Conservation (phyloP, 2,888 invertebrate species). For the Stenichneumon culpator region DNA sequence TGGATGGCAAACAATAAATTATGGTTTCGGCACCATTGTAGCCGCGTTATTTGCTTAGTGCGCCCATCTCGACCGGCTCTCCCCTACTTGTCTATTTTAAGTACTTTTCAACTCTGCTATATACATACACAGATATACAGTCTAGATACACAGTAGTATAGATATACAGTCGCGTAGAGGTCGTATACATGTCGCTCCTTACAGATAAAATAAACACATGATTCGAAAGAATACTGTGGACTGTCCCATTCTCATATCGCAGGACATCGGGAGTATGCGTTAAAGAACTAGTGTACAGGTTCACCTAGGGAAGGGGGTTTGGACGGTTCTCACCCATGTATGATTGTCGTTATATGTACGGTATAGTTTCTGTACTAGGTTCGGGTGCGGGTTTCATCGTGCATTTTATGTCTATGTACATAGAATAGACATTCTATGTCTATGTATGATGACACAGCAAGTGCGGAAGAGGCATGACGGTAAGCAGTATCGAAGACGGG, state of each 20-base stretch:
- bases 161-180: too few relatives aligned
- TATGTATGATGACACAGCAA: slow-evolving; percentile 12
- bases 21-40: too few relatives aligned
- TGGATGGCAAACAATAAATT: too few relatives aligned
- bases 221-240: not conserved
- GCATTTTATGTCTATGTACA: not conserved
- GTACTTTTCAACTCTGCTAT: too few relatives aligned
- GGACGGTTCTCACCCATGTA: not conserved
- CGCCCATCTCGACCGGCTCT: too few relatives aligned
- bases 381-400: slow-evolving; percentile 18
- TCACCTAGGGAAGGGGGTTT: not conserved
- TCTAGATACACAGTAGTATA: too few relatives aligned
- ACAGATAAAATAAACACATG: not conserved
- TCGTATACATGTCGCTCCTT: slow-evolving; percentile 1
- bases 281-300: slow-evolving; percentile 15
- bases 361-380: not conserved
- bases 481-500: slow-evolving; percentile 30
- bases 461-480: slow-evolving; percentile 14
- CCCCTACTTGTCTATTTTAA: too few relatives aligned
- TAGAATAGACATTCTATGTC: too few relatives aligned
- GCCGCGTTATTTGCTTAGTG: too few relatives aligned
- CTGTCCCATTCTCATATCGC: slow-evolving; percentile 2
- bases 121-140: too few relatives aligned
- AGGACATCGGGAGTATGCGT: not conserved
- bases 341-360: not conserved